These are phyloP conservation scores for Salarias fasciatus DNA, from an alignment of 2,797 vertebrate species.

Conservation along the genomic window DNA sequence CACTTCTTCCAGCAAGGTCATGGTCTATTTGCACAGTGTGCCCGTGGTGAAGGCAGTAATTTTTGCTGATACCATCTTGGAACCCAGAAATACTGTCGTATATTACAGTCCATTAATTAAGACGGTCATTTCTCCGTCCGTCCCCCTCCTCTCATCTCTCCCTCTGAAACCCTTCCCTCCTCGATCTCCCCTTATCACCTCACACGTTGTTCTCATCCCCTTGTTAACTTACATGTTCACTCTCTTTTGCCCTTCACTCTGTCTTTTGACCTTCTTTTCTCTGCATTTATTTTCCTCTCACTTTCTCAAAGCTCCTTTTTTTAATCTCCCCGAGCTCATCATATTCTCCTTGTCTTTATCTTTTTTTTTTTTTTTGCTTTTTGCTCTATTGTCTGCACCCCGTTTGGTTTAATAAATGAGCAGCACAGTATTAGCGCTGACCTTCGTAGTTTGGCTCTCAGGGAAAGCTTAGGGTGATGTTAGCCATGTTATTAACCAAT, in stretches of 20 bases:
- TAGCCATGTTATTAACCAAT: conserved; percentile 72
- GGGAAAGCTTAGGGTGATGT: conserved; percentile 63
- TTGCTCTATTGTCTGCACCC: conserved; percentile 23
- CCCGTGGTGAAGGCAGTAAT: conserved; percentile 63
- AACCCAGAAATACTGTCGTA: conserved; percentile 64
- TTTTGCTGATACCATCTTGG: conserved; percentile 74
- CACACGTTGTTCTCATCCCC: conserved; percentile 27
- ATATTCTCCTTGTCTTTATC: conserved; percentile 13
- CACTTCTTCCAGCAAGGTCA: conserved; percentile 67
- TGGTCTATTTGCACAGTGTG: conserved; percentile 59
- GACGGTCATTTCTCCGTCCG: conserved; percentile 42
- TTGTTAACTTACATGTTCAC: conserved; percentile 33
- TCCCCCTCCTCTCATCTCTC: conserved; percentile 42
- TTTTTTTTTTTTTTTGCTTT: conserved; percentile 7
- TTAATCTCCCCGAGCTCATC: conserved; percentile 1
- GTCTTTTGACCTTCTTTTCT: conserved; percentile 16
- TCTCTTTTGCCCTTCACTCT: conserved; percentile 18
- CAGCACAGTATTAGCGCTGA: conserved; percentile 63
- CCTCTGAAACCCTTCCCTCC: conserved; percentile 52
- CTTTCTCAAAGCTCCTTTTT: conserved; percentile 7
- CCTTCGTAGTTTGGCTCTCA: conserved; percentile 67
- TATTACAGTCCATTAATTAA: conserved; percentile 79
- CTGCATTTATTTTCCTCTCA: conserved; percentile 1
- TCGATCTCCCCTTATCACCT: conserved; percentile 39
- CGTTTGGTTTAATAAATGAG: conserved; percentile 63